Evolutionary conservation across 2,888 invertebrate species (phyloP).

Genomic region (Trileptium ribeirensis): DNA sequence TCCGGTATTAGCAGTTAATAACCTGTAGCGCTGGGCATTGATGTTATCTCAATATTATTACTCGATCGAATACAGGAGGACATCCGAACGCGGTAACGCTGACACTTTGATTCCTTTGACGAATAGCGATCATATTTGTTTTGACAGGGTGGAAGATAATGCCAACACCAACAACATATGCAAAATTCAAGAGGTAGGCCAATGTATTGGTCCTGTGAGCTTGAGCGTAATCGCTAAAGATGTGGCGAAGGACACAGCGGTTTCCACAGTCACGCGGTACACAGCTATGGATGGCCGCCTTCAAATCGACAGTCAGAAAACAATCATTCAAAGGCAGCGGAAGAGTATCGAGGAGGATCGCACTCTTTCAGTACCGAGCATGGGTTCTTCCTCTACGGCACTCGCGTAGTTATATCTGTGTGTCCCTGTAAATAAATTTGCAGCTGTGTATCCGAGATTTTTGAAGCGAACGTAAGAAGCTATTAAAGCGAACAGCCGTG

Average conservation of each 20-base stretch:
- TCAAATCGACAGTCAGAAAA: background rate
- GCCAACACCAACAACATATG: background rate
- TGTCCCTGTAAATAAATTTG: no score
- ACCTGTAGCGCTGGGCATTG: constrained; percentile 29
- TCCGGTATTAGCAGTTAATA: constrained; percentile 23
- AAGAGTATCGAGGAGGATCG: no score
- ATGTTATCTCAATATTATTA: constrained; percentile 2
- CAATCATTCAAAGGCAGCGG: no score
- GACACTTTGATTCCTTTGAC: constrained; percentile 32
- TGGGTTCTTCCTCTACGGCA: no score
- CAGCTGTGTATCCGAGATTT: background rate
- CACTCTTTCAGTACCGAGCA: no score
- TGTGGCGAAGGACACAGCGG: background rate
- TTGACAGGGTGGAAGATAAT: constrained; percentile 26
- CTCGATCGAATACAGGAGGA: constrained; percentile 2
- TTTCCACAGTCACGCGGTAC: background rate
- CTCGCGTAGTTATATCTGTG: no score
- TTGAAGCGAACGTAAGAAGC: background rate
- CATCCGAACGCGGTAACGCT: constrained; percentile 28
- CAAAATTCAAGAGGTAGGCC: background rate
- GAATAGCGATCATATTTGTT: constrained; percentile 5
- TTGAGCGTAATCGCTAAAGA: background rate
- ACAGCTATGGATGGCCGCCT: background rate
- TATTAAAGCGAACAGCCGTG: background rate
- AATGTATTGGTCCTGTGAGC: background rate